Conservation (phyloP, 2,797 vertebrate genomes). For the Cryptoblepharus egeriae region DNA sequence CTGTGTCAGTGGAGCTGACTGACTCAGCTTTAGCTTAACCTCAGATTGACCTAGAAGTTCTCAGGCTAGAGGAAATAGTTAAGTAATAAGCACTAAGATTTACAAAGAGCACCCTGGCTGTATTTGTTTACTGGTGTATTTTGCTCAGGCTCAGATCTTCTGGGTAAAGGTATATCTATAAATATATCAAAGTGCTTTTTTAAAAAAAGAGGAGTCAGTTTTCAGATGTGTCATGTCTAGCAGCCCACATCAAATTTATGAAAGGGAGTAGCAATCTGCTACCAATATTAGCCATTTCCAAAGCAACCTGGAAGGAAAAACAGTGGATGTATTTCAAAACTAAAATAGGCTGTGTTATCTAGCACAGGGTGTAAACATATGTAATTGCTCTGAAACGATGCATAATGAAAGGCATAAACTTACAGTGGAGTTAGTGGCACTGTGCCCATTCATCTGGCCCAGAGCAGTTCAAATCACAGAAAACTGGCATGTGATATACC, state of each 20-base stretch:
- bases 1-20: conserved; percentile 45
- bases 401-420: not conserved
- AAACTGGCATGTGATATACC: not conserved
- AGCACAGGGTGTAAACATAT: not conserved
- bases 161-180: not conserved
- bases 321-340: not conserved
- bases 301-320: not conserved
- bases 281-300: not conserved
- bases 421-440: not conserved
- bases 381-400: not conserved
- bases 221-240: not conserved
- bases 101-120: conserved; percentile 30
- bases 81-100: conserved; percentile 36
- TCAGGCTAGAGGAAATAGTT: conserved; percentile 64
- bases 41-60: conserved; percentile 51
- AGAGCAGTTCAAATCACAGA: not conserved
- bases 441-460: not conserved
- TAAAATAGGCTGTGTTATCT: not conserved
- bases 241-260: not conserved
- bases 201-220: not conserved
- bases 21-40: conserved; percentile 70
- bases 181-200: not conserved
- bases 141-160: conserved; percentile 38
- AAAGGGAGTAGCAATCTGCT: not conserved
- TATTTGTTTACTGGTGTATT: conserved; percentile 62